Evolutionary conservation across 1,140 invertebrate species (phyloP), one percentile per base, ranked within the genome.

Genomic region (Cataglyphis hispanica): DNA sequence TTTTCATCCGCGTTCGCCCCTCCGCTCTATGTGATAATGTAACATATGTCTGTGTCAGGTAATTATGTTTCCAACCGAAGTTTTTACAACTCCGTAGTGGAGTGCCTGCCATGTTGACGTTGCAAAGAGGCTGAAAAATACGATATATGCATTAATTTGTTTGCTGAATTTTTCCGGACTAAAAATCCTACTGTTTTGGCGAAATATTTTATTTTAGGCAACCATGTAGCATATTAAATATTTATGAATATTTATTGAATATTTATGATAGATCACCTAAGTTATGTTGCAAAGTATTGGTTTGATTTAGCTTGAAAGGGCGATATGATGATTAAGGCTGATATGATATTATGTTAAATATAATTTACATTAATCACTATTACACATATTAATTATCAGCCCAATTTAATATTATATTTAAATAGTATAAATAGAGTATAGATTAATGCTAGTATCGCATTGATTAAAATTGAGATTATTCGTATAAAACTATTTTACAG

Each of bases 61-160:
- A 83, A 83, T 83, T 83, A 83, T 60, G 78, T 83, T 83, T 74
- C 31, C 58, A 43, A 74, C 78, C 70, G n/a, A 83, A 83, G 67
- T 74, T 83, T 83, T 83, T 74, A 83, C 40, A 83, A 83, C 78
- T 83, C 27, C 27, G 67, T 74, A 70, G 66, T 27, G 25, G 67
- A 83, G 67, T 74, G 56, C 58, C 53, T 40, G 34, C 50, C 37
- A 81, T 58, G 78, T 43, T 25, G 78, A 74, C 78, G 53, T 43
- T 58, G 25, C 43, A 22, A 27, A 74, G 78, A 72, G 27, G 37
- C 25, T 69, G 67, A 61, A 83, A 83, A 83, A 83, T 74, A 83
- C 67, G 53, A 72, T 37, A 80, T 22, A n/a, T 6, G 16, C 66
- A 74, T 60, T 31, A 43, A 37, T 61, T 83, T 83, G 27, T 83